phyloP scores from a whole-genome alignment of 2,888 invertebrate genomes.

The Apomyelois bistriatella region DNA sequence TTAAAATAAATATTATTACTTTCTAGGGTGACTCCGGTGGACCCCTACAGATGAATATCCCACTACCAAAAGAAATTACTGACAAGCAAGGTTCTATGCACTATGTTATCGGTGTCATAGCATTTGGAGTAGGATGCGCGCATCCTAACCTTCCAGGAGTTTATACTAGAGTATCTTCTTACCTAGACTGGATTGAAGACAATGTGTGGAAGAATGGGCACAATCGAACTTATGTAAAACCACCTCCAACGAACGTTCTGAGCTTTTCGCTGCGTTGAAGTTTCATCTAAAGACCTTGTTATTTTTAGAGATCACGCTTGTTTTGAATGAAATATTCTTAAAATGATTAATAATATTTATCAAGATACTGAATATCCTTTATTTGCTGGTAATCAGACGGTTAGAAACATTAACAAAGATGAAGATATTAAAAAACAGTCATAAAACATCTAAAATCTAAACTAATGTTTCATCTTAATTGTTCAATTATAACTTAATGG shows the following conservation, averaged over 20 bases:
- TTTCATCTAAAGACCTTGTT: too few relatives aligned
- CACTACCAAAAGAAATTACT: constrained; percentile 13
- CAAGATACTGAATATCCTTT: too few relatives aligned
- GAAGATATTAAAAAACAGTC: too few relatives aligned
- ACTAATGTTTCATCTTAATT: too few relatives aligned
- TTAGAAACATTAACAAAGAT: too few relatives aligned
- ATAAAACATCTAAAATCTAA: too few relatives aligned
- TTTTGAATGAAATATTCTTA: too few relatives aligned
- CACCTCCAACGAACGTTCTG: neutral
- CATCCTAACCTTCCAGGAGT: constrained; percentile 34
- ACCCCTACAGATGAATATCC: constrained; percentile 73
- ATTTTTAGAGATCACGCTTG: too few relatives aligned
- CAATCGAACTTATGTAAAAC: neutral
- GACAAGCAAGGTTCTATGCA: constrained; percentile 35
- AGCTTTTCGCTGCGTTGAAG: too few relatives aligned
- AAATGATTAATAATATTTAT: too few relatives aligned
- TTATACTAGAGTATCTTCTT: constrained; percentile 39
- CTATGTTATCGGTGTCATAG: constrained; percentile 53
- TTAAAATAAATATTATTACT: neutral
- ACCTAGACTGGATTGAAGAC: constrained; percentile 56
- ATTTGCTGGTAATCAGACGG: too few relatives aligned
- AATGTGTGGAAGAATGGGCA: constrained; percentile 28
- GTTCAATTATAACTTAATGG: too few relatives aligned
- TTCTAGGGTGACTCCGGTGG: constrained; percentile 86
- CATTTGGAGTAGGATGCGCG: constrained; percentile 55